Evolutionary conservation across 2,113 vertebrate species (phyloP).

Genomic region (Otis tarda): DNA sequence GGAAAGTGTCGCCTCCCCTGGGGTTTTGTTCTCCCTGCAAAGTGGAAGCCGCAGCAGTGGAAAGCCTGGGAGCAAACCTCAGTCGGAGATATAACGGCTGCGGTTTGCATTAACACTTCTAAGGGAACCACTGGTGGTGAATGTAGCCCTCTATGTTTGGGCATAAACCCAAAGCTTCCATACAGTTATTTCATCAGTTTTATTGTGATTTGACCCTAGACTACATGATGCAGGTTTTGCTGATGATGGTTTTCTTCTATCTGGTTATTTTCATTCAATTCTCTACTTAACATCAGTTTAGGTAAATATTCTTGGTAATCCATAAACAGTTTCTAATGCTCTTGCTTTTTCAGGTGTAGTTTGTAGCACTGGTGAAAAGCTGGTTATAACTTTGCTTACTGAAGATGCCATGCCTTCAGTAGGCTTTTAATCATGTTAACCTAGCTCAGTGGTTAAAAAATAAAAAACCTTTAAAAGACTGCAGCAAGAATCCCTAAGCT

Average conservation of each 20-base stretch:
- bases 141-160: too few species aligned
- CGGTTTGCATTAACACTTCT: neutral
- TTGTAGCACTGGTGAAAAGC: neutral
- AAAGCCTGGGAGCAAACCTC: neutral
- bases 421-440: neutral
- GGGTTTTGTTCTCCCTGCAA: neutral
- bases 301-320: neutral
- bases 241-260: neutral
- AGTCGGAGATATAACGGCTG: rapidly evolving
- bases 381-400: neutral
- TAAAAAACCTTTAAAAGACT: neutral
- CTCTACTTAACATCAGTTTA: neutral
- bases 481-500: neutral
- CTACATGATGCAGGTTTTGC: rapidly evolving
- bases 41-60: neutral
- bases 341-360: neutral
- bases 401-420: neutral
- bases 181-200: rapidly evolving
- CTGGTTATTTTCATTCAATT: neutral
- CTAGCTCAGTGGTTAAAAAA: neutral
- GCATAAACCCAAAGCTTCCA: rapidly evolving
- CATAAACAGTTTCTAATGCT: neutral
- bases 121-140: neutral
- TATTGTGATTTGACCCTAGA: rapidly evolving
- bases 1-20: neutral